Evolutionary conservation across 2,888 invertebrate species (phyloP).

Genomic region (Orchesellides sinensis): DNA sequence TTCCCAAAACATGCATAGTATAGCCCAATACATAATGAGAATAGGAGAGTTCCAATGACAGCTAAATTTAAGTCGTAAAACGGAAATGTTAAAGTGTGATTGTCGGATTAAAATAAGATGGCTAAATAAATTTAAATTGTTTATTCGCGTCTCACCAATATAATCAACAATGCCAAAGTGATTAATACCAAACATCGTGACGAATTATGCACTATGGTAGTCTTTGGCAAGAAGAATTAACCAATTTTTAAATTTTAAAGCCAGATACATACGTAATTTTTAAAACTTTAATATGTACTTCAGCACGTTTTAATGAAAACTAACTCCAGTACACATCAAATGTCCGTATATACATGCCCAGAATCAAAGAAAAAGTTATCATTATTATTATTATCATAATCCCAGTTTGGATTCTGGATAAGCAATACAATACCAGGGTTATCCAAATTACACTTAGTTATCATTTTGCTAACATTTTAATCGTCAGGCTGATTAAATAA

Average conservation of each 20-base stretch:
- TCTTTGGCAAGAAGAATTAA: too few species aligned
- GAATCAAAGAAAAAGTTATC: background rate
- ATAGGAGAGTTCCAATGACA: slow-evolving; percentile 61
- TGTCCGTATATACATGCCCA: background rate
- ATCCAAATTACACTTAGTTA: background rate
- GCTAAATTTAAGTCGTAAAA: slow-evolving; percentile 18
- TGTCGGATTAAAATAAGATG: background rate
- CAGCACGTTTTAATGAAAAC: background rate
- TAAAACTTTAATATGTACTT: background rate
- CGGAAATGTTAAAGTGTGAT: background rate
- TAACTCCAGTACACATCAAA: background rate
- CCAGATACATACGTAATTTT: background rate
- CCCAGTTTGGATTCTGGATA: slow-evolving; percentile 5
- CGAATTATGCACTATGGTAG: background rate
- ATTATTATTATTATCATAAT: slow-evolving; percentile 21
- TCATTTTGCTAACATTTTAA: background rate
- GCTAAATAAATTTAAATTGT: background rate
- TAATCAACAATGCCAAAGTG: slow-evolving; percentile 68
- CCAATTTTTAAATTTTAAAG: background rate
- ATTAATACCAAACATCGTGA: slow-evolving; percentile 60
- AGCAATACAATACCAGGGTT: background rate
- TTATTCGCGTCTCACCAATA: slow-evolving; percentile 38
- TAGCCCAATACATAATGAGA: slow-evolving; percentile 66
- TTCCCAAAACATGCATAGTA: slow-evolving; percentile 63
- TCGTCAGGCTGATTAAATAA: background rate